These are phyloP conservation scores for Corythornis leucogaster DNA, from an alignment of 2,797 vertebrate species.

Conservation along the genomic window DNA sequence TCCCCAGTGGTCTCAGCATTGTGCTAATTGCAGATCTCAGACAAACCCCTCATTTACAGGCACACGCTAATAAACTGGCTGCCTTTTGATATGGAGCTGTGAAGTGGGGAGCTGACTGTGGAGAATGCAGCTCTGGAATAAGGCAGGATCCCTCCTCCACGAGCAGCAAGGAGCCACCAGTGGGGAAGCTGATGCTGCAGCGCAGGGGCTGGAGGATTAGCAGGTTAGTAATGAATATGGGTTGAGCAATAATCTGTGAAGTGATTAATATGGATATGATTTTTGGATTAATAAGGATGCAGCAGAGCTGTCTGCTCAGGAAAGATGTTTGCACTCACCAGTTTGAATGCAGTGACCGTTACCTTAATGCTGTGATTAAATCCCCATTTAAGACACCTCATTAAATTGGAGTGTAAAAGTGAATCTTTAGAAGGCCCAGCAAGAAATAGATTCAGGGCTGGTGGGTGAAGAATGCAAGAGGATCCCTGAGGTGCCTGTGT, in stretches of 20 bases:
- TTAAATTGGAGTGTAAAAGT: conserved; percentile 9
- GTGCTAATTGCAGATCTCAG: not conserved
- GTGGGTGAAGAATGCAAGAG: not conserved
- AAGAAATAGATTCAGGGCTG: not conserved
- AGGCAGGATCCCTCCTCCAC: not conserved
- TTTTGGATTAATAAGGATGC: conserved; percentile 77
- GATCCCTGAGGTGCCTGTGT: not conserved
- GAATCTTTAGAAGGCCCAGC: not conserved
- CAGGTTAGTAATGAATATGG: not conserved
- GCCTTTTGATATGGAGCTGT: not conserved
- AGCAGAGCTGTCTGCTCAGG: conserved; percentile 36
- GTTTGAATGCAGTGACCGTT: conserved; percentile 36
- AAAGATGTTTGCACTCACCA: conserved; percentile 39
- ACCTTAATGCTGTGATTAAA: conserved; percentile 51
- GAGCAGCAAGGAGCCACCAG: not conserved
- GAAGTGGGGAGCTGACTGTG: not conserved
- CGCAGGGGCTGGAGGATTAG: not conserved
- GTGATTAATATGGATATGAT: conserved; percentile 61
- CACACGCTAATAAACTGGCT: not conserved
- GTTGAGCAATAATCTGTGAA: not conserved
- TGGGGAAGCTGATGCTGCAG: not conserved
- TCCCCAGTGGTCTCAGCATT: not conserved
- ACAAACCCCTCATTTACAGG: not conserved
- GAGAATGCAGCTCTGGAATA: not conserved
- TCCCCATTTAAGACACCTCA: conserved; percentile 25